phyloP scores from a whole-genome alignment of 1,140 invertebrate species.

The Metaphire vulgaris region DNA sequence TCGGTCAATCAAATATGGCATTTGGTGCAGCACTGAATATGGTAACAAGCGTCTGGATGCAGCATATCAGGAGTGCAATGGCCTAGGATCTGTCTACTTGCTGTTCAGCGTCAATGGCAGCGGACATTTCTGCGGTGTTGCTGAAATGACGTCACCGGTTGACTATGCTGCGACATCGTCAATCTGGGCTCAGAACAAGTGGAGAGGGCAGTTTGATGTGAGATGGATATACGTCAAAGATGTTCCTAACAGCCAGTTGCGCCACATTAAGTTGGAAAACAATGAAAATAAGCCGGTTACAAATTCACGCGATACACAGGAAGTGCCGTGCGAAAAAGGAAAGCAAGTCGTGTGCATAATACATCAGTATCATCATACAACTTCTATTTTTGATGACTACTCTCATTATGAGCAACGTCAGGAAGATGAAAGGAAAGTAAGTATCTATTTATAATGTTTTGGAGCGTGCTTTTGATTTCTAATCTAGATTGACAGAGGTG shows the following conservation, averaged over 20 bases:
- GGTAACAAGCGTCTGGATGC: constrained; percentile 92
- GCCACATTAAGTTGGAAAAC: constrained; percentile 92
- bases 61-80: constrained; percentile 75
- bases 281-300: constrained; percentile 98
- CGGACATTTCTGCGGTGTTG: constrained; percentile 97
- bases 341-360: constrained; percentile 73
- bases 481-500: too few species aligned
- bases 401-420: constrained; percentile 94
- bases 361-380: constrained; percentile 79
- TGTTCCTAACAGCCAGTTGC: constrained; percentile 67
- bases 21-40: constrained; percentile 97
- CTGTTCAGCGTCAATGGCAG: constrained; percentile 96
- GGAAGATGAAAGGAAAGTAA: constrained; percentile 65
- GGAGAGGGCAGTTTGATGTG: constrained; percentile 78
- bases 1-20: constrained; percentile 95
- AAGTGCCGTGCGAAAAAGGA: constrained; percentile 87
- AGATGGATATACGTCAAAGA: constrained; percentile 99
- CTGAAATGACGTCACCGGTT: constrained; percentile 88
- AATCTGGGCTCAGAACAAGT: constrained; percentile 59
- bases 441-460: too few species aligned
- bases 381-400: constrained; percentile 97
- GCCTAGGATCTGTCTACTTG: constrained; percentile 74
- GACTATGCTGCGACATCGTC: constrained; percentile 64
- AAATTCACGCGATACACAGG: constrained; percentile 95
- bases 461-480: too few species aligned